Percentiles rank a stretch among this genome's conserved stretches.
These are phyloP conservation scores for Cydia amplana DNA, from an alignment of 1,140 invertebrate species.

Conservation along the genomic window DNA sequence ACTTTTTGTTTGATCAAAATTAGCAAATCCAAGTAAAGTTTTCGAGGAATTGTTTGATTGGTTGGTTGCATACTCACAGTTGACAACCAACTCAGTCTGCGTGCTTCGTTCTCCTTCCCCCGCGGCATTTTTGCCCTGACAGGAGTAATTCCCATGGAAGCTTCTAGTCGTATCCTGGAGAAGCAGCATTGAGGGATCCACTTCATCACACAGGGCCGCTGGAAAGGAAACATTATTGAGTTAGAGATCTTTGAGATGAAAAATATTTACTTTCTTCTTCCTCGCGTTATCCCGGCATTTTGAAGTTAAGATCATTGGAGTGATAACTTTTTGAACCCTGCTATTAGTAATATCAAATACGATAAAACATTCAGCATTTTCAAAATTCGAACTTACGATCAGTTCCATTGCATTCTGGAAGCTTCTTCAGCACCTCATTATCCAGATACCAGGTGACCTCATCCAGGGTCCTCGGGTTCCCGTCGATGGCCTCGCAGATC, in stretches of 20 bases:
- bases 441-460: conserved; percentile 91
- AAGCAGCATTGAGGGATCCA: conserved; percentile 91
- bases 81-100: conserved; percentile 86
- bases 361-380: no score
- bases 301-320: no score
- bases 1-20: no score
- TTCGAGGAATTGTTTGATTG: no score
- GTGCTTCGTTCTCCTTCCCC: conserved; percentile 90
- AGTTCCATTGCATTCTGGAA: conserved; percentile 88
- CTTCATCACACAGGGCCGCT: conserved; percentile 85
- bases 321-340: no score
- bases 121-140: conserved; percentile 91
- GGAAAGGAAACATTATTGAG: conserved; percentile 35
- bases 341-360: no score
- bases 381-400: conserved; percentile 43
- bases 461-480: conserved; percentile 83
- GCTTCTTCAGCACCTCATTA: conserved; percentile 89
- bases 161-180: conserved; percentile 89
- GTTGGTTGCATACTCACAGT: conserved; percentile 82
- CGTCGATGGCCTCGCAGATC: conserved; percentile 86
- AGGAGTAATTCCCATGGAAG: conserved; percentile 96
- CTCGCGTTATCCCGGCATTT: no score
- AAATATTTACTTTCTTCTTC: no score
- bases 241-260: background rate
- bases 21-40: no score